Percentiles rank a stretch among this genome's conserved stretches.
Evolutionary conservation across 2,113 vertebrate genomes (phyloP).

Genomic region (Vulpes ferrilata): DNA sequence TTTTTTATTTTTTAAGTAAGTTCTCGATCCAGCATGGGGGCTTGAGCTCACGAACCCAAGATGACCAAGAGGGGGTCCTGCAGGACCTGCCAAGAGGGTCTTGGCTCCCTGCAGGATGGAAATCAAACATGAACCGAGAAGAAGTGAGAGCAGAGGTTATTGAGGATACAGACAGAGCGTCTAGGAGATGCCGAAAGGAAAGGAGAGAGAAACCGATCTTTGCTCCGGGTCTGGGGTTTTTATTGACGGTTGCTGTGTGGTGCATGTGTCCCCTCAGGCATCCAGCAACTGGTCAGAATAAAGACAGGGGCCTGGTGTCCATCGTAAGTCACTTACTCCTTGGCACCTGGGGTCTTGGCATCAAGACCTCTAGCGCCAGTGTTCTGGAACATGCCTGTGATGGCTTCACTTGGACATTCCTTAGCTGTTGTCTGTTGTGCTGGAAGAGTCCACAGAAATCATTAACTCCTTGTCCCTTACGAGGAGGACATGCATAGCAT

Average conservation of each 20-base stretch:
- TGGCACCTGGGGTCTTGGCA: neutral
- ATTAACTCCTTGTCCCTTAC: neutral
- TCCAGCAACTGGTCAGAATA: neutral
- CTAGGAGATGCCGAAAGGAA: neutral
- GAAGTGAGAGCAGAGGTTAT: neutral
- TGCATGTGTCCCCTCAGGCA: neutral
- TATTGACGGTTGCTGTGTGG: neutral
- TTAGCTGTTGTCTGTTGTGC: neutral
- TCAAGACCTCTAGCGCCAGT: neutral
- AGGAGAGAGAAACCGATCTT: neutral
- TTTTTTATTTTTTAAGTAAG: neutral
- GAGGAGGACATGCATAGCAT: neutral
- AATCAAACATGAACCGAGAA: neutral
- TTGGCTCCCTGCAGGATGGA: neutral
- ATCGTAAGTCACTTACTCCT: neutral
- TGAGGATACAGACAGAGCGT: neutral
- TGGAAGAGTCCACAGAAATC: neutral
- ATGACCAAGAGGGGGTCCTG: neutral
- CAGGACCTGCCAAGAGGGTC: neutral
- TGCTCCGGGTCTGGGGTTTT: neutral
- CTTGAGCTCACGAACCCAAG: neutral
- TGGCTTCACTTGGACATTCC: neutral
- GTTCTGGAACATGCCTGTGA: neutral
- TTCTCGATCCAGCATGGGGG: neutral
- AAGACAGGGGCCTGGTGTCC: neutral